phyloP scores from a whole-genome alignment of 2,113 vertebrate species.

The Uropsilus gracilis region DNA sequence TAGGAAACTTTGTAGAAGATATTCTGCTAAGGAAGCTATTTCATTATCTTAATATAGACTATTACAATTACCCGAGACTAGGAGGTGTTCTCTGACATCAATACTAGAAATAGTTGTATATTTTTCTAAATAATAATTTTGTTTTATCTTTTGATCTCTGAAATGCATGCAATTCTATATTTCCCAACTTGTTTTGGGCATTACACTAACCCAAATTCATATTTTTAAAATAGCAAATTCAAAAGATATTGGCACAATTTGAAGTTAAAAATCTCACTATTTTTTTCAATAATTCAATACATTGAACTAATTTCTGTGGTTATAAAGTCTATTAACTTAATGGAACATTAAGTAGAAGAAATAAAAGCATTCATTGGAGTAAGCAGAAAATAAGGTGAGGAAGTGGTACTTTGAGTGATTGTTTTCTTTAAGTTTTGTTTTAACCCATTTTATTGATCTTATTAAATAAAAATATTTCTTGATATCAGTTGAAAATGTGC shows the following conservation, averaged over 20 bases:
- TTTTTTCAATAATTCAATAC: neutral
- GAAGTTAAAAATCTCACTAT: neutral
- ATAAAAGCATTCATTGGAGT: neutral
- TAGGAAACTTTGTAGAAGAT: neutral
- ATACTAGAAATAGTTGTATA: neutral
- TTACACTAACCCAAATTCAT: neutral
- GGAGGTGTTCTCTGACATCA: neutral
- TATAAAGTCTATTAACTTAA: neutral
- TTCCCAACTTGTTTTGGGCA: neutral
- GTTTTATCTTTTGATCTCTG: neutral
- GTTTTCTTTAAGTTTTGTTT: neutral
- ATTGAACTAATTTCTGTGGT: neutral
- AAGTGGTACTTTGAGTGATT: neutral
- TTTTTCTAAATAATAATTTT: neutral
- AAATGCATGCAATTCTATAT: neutral
- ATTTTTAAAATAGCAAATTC: neutral
- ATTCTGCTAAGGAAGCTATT: neutral
- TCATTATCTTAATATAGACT: neutral
- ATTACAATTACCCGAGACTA: neutral
- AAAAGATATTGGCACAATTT: neutral
- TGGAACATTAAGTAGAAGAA: neutral
- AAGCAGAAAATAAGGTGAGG: neutral
- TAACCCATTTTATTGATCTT: neutral
- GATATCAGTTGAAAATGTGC: neutral
- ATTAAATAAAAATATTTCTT: neutral